Evolutionary conservation across 2,113 vertebrate species (phyloP).

Genomic region (Machaerirhynchus nigripectus): DNA sequence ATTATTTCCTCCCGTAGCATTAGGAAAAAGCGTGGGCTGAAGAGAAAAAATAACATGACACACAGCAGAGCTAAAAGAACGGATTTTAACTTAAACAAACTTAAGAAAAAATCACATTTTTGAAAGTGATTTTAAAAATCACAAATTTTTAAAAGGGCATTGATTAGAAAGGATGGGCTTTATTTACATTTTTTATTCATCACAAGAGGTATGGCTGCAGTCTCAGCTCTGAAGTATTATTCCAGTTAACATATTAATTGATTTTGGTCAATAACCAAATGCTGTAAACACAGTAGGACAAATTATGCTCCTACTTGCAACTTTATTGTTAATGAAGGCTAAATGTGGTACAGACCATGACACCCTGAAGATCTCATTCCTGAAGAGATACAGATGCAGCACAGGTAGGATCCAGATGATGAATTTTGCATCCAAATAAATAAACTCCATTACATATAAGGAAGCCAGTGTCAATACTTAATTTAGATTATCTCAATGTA

Average conservation of each 20-base stretch:
- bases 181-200: background rate
- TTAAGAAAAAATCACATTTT: background rate
- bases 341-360: background rate
- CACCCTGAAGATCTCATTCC: background rate
- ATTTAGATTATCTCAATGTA: background rate
- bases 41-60: background rate
- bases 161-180: background rate
- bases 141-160: background rate
- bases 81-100: background rate
- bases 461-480: background rate
- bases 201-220: background rate
- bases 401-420: background rate
- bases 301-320: background rate
- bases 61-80: background rate
- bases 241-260: background rate
- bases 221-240: background rate
- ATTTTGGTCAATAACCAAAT: background rate
- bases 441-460: background rate
- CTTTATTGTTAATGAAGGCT: background rate
- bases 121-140: no score
- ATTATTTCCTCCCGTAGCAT: background rate
- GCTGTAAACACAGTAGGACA: background rate
- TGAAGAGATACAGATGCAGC: background rate
- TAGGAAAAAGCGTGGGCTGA: background rate
- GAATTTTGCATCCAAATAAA: background rate